phyloP scores from a whole-genome alignment of 1,140 invertebrate genomes.

The Drosophila chauvacae region DNA sequence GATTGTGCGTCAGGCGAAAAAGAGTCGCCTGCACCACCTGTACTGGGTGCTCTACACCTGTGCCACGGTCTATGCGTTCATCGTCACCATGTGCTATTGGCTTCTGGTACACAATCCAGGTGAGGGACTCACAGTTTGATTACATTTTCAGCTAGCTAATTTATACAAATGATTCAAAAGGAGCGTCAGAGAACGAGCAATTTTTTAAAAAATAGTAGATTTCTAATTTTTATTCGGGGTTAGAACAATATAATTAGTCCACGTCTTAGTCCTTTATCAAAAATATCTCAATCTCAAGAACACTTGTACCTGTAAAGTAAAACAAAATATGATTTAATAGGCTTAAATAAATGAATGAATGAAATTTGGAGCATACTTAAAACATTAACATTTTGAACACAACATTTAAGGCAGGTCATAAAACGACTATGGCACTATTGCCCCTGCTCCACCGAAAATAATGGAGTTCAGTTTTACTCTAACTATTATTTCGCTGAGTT shows the following conservation, averaged over 20 bases:
- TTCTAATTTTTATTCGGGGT: not conserved
- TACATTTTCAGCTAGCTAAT: not conserved
- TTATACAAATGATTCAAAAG: too few species aligned
- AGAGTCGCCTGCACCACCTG: constrained; percentile 85
- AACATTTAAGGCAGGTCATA: not conserved
- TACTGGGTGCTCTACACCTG: constrained; percentile 88
- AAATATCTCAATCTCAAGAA: too few species aligned
- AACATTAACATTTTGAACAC: not conserved
- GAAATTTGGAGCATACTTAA: not conserved
- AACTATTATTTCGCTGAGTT: not conserved
- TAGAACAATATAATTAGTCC: not conserved
- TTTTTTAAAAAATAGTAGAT: not conserved
- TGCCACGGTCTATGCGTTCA: constrained; percentile 87
- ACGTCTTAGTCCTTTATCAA: not conserved
- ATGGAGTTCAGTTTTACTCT: not conserved
- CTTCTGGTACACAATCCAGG: constrained; percentile 80
- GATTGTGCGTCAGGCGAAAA: constrained; percentile 78
- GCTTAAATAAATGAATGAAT: not conserved
- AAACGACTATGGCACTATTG: constrained; percentile 1
- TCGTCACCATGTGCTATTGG: constrained; percentile 85
- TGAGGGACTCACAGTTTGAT: constrained; percentile 30
- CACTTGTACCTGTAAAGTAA: not conserved
- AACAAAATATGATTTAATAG: not conserved
- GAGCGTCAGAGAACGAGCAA: not conserved
- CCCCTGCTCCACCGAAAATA: not conserved